These are phyloP conservation scores for roundworm (Caenorhabditis elegans) DNA, from an alignment of 1,140 invertebrate species.

Conservation along the genomic window WBcel235 BX284606.5:5531501-5532000, in stretches of 20 bases:
- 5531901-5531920: slow-evolving; percentile 43
- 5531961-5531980: slow-evolving; percentile 46
- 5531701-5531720: slow-evolving; percentile 40
- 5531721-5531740: neutral
- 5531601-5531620: slow-evolving; percentile 19
- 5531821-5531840: neutral
- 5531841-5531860: too few species aligned
- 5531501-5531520: slow-evolving; percentile 22
- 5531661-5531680: slow-evolving; percentile 49
- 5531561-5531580: slow-evolving; percentile 35
- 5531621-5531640: neutral
- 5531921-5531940: slow-evolving; percentile 38
- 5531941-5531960: slow-evolving; percentile 41
- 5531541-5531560: slow-evolving; percentile 43
- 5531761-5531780: neutral
- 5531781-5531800: neutral
- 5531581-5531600: slow-evolving; percentile 2
- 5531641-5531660: neutral
- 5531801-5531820: neutral
- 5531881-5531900: neutral
- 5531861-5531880: slow-evolving; percentile 35
- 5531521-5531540: slow-evolving; percentile 42
- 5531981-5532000: slow-evolving; percentile 38
- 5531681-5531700: slow-evolving; percentile 42
- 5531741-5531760: slow-evolving; percentile 20